Conservation (phyloP, 2,113 vertebrate species). For the Phycodurus eques region DNA sequence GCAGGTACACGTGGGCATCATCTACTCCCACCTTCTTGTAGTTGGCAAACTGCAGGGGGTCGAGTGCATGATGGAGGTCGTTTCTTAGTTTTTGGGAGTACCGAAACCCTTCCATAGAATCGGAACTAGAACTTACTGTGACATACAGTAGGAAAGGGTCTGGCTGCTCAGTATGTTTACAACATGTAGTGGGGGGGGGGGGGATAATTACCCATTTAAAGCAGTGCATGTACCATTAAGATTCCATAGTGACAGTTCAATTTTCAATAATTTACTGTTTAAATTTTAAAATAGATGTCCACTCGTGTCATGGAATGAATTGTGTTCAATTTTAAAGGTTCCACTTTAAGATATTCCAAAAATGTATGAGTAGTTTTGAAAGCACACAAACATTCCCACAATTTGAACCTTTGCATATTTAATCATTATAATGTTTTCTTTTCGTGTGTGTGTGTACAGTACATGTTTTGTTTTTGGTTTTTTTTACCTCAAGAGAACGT, state of each 20-base stretch:
- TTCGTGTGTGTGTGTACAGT: background rate
- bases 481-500: slow-evolving; percentile 19
- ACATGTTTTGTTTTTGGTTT: background rate
- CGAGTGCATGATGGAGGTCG: too few species aligned
- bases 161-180: too few species aligned
- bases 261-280: too few species aligned
- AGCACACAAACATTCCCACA: background rate
- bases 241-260: too few species aligned
- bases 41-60: background rate
- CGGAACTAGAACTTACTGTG: too few species aligned
- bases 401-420: background rate
- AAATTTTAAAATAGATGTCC: too few species aligned
- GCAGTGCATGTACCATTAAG: too few species aligned
- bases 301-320: background rate
- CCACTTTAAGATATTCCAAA: background rate
- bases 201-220: too few species aligned
- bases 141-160: too few species aligned
- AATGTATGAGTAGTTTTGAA: background rate
- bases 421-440: background rate
- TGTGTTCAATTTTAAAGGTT: background rate
- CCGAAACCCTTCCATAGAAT: too few species aligned
- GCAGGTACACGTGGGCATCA: background rate
- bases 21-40: background rate
- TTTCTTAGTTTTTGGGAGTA: too few species aligned
- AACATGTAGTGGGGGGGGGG: too few species aligned